Evolutionary conservation across 2,797 vertebrate species (phyloP).

Genomic region (Acanthopagrus latus): DNA sequence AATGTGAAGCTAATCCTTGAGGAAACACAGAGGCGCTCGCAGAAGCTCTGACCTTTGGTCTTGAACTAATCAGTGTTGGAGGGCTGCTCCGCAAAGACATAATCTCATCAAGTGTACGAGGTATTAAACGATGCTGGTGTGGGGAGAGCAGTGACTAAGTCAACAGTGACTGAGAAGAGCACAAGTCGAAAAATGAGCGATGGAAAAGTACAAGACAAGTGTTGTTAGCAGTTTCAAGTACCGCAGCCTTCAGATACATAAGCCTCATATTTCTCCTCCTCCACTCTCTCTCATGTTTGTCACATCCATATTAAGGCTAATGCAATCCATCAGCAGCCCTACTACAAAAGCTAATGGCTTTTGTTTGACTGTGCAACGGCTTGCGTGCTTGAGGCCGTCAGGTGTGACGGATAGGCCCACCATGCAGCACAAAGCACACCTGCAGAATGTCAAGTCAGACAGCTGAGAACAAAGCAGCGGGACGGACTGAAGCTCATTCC

Average conservation of each 20-base stretch:
- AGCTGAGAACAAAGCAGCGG: slow-evolving; percentile 28
- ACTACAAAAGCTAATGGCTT: slow-evolving; percentile 42
- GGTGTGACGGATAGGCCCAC: slow-evolving; percentile 51
- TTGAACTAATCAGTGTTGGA: not conserved
- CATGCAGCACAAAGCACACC: slow-evolving; percentile 40
- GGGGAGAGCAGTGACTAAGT: not conserved
- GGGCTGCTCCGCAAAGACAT: not conserved
- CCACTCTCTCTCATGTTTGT: slow-evolving; percentile 1
- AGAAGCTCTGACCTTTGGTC: not conserved
- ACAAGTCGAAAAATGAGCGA: not conserved
- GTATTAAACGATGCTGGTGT: not conserved
- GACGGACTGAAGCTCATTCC: slow-evolving; percentile 29
- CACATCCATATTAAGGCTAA: slow-evolving; percentile 36
- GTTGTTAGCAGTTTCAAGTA: not conserved
- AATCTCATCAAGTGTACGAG: not conserved
- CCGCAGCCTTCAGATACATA: not conserved
- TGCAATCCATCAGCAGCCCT: slow-evolving; percentile 46
- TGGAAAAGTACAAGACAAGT: slow-evolving; percentile 29
- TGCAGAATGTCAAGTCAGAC: slow-evolving; percentile 49
- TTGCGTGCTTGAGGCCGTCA: slow-evolving; percentile 43
- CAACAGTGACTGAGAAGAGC: not conserved
- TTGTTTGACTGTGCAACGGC: slow-evolving; percentile 55
- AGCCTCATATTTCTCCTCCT: not conserved
- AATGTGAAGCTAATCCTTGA: not conserved
- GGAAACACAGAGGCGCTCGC: not conserved